Evolutionary conservation across 2,888 invertebrate species (phyloP).

Genomic region (Sisyra nigra): DNA sequence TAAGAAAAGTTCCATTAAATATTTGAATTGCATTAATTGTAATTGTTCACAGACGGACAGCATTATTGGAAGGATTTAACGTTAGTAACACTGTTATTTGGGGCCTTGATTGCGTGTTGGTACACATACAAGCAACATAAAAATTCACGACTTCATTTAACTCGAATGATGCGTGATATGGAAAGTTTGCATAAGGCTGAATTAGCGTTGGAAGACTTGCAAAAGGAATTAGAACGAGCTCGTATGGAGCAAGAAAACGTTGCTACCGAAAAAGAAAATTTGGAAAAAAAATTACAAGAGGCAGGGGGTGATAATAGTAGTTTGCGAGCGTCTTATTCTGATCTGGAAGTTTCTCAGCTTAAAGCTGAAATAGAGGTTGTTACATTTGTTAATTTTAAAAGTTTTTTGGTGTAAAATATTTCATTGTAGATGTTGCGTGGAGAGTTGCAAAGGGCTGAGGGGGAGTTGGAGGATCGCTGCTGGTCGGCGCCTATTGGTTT

Average conservation of each 20-base stretch:
- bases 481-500: conserved; percentile 80
- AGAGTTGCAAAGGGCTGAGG: conserved; percentile 75
- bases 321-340: conserved; percentile 59
- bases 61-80: conserved; percentile 71
- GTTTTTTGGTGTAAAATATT: neutral
- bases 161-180: conserved; percentile 88
- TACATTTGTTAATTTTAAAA: neutral
- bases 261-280: conserved; percentile 62
- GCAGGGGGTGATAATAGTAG: conserved; percentile 45
- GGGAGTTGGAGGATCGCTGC: conserved; percentile 76
- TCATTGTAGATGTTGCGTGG: conserved; percentile 49
- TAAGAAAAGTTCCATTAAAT: conserved; percentile 26
- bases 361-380: conserved; percentile 69
- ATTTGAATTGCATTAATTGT: neutral
- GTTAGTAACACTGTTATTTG: conserved; percentile 64
- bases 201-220: conserved; percentile 69
- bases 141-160: conserved; percentile 69
- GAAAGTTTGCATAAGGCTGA: conserved; percentile 83
- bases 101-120: conserved; percentile 80
- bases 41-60: conserved; percentile 19
- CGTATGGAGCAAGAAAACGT: conserved; percentile 69
- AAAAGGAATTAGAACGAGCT: conserved; percentile 69
- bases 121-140: conserved; percentile 84
- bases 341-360: conserved; percentile 63
- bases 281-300: conserved; percentile 65